Percentiles rank a stretch among this genome's conserved stretches.
These are phyloP conservation scores for Melanotaenia parkinsoni DNA, from an alignment of 2,797 vertebrate species.

Conservation along the genomic window DNA sequence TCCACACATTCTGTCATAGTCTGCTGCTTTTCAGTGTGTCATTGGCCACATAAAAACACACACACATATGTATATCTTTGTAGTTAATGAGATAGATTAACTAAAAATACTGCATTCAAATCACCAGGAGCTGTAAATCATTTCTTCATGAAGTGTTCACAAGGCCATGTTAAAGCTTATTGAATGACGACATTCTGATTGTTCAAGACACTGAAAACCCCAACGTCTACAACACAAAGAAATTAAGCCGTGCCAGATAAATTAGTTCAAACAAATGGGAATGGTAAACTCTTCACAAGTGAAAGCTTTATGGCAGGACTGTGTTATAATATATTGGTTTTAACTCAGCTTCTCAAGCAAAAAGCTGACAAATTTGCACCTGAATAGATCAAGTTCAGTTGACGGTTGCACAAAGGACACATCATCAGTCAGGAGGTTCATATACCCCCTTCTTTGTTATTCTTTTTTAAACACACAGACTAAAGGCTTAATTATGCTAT, in stretches of 20 bases:
- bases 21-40: conserved; percentile 52
- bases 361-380: not conserved
- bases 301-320: not conserved
- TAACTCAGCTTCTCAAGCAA: not conserved
- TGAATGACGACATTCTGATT: not conserved
- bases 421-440: conserved; percentile 64
- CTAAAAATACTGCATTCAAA: not conserved
- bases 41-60: conserved; percentile 40
- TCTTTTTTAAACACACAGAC: conserved; percentile 35
- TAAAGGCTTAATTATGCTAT: conserved; percentile 68
- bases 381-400: not conserved
- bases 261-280: not conserved
- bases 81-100: not conserved
- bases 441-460: conserved; percentile 48
- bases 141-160: no score
- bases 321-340: not conserved
- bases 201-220: not conserved
- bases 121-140: not conserved
- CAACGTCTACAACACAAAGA: not conserved
- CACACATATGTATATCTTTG: not conserved
- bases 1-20: conserved; percentile 45
- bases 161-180: not conserved
- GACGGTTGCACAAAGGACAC: conserved; percentile 58
- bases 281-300: not conserved
- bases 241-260: not conserved